Evolutionary conservation across 2,797 vertebrate genomes (phyloP).

Genomic region (Oreonectes daqikongensis): DNA sequence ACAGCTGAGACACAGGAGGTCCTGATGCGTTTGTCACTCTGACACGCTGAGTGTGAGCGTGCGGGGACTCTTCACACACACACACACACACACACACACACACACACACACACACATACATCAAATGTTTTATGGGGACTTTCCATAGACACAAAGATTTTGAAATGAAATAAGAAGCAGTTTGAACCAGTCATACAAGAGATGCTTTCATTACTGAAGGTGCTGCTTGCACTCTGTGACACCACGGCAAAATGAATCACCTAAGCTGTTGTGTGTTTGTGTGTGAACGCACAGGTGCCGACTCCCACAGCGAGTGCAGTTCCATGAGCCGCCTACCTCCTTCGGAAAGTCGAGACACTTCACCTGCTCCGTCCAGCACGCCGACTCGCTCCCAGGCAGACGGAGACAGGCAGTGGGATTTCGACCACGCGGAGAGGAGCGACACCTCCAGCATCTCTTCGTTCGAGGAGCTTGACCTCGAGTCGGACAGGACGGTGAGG

Average conservation of each 20-base stretch:
- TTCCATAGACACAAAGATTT: not conserved
- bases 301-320: conserved; percentile 85
- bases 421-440: conserved; percentile 18
- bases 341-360: conserved; percentile 77
- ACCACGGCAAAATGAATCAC: conserved; percentile 14
- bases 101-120: conserved; percentile 13
- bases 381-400: conserved; percentile 3
- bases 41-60: not conserved
- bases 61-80: not conserved
- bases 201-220: conserved; percentile 25
- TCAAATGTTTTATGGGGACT: no score
- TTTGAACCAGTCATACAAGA: not conserved
- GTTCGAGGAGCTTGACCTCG: conserved; percentile 83
- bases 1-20: conserved; percentile 15
- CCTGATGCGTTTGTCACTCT: conserved; percentile 23
- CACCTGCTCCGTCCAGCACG: conserved; percentile 71
- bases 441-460: conserved; percentile 80
- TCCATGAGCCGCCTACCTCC: conserved; percentile 80
- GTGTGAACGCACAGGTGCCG: conserved; percentile 65
- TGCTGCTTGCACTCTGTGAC: conserved; percentile 24
- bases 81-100: conserved; percentile 20
- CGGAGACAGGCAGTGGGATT: conserved; percentile 4
- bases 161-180: not conserved
- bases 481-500: conserved; percentile 66
- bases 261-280: conserved; percentile 31